These are phyloP conservation scores for Caenorhabditis sulstoni DNA, from an alignment of 2,888 invertebrate species.

Conservation along the genomic window DNA sequence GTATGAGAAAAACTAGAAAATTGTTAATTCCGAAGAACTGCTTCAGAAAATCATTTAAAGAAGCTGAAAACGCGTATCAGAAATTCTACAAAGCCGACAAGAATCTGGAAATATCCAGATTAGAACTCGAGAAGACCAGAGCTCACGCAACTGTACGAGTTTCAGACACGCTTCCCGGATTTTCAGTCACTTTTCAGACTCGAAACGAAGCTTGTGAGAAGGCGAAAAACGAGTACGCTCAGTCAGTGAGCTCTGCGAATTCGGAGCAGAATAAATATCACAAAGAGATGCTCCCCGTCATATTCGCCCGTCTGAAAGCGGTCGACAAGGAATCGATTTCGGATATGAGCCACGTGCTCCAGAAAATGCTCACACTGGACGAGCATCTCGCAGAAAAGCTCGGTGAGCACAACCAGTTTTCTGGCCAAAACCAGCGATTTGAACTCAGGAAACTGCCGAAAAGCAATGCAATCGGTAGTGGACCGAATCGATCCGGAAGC, in stretches of 20 bases:
- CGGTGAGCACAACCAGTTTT: constrained; percentile 10
- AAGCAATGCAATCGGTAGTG: constrained; percentile 93
- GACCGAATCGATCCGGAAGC: constrained; percentile 92
- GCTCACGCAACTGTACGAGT: constrained; percentile 56
- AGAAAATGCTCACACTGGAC: constrained; percentile 45
- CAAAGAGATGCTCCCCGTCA: constrained; percentile 81
- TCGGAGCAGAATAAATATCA: constrained; percentile 86
- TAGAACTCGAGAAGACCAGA: constrained; percentile 90
- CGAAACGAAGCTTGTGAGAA: constrained; percentile 95
- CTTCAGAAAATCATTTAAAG: constrained; percentile 85
- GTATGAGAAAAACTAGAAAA: constrained; percentile 60
- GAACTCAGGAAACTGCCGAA: constrained; percentile 85
- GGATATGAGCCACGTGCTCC: constrained; percentile 92
- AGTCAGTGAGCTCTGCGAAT: constrained; percentile 94
- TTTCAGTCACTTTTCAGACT: constrained; percentile 75
- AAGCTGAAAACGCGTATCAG: constrained; percentile 94
- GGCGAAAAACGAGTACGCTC: constrained; percentile 96
- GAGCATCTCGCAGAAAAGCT: constrained; percentile 35
- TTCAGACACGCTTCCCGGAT: background rate
- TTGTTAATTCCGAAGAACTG: too few relatives aligned
- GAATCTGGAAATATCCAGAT: constrained; percentile 93
- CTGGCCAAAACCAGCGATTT: background rate
- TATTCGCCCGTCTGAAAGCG: constrained; percentile 81
- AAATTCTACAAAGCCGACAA: constrained; percentile 96
- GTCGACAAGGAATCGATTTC: constrained; percentile 95